A percentile compares a stretch with the other conserved stretches of the same genome.
phyloP scores from a whole-genome alignment of 2,113 vertebrate species.

The Felis catus region F.catus_Fca126_mat1.0 CM031412.1:8668001-8668500 shows the following conservation, averaged over 20 bases:
- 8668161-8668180: not conserved
- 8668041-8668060: not conserved
- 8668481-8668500: not conserved
- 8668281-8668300: not conserved
- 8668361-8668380: not conserved
- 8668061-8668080: not conserved
- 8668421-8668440: not conserved
- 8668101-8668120: not conserved
- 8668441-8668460: not conserved
- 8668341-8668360: not conserved
- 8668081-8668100: not conserved
- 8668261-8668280: not conserved
- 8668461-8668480: not conserved
- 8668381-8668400: not conserved
- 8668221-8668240: not conserved
- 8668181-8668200: not conserved
- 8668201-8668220: not conserved
- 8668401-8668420: not conserved
- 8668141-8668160: not conserved
- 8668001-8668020: not conserved
- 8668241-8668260: not conserved
- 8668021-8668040: not conserved
- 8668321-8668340: not conserved
- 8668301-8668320: not conserved
- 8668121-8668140: no score